Percentiles rank a stretch among this genome's conserved stretches.
These are phyloP conservation scores for Scomberomorus guttatus DNA, from an alignment of 2,797 vertebrate species.

Conservation along the genomic window DNA sequence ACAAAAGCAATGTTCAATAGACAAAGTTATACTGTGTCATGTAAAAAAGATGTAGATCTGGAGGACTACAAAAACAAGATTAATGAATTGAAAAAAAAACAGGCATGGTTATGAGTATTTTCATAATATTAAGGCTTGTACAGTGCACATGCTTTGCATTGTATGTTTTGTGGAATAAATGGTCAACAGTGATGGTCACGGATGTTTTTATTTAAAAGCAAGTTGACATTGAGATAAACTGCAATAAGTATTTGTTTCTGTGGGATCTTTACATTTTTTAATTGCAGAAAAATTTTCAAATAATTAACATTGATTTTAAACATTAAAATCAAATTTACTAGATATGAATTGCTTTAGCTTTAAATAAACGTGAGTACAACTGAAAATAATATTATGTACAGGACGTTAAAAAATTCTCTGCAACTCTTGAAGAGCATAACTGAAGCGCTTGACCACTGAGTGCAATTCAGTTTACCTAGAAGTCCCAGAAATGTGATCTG, in stretches of 20 bases:
- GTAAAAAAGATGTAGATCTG: constrained; percentile 69
- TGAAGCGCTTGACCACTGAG: constrained; percentile 12
- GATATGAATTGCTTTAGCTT: background rate
- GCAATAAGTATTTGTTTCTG: background rate
- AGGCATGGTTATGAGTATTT: constrained; percentile 86
- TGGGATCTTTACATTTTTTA: background rate
- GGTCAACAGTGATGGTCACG: constrained; percentile 79
- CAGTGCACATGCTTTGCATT: constrained; percentile 88
- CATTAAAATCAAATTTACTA: background rate
- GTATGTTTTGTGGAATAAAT: constrained; percentile 90
- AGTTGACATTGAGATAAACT: constrained; percentile 3
- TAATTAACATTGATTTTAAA: background rate
- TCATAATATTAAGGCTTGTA: constrained; percentile 86
- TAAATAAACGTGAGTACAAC: background rate
- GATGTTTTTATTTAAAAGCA: constrained; percentile 61
- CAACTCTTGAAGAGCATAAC: background rate
- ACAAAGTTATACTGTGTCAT: constrained; percentile 71
- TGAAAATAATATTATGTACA: constrained; percentile 21
- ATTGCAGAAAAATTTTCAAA: background rate
- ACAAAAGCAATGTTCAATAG: constrained; percentile 61
- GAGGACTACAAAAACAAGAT: constrained; percentile 60
- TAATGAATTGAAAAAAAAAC: constrained; percentile 68
- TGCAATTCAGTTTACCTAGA: constrained; percentile 17
- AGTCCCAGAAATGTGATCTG: rapidly evolving
- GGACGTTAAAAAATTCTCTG: constrained; percentile 15